Evolutionary conservation across 2,797 vertebrate species (phyloP).

Genomic region (Sebastes kiyomatsui): DNA sequence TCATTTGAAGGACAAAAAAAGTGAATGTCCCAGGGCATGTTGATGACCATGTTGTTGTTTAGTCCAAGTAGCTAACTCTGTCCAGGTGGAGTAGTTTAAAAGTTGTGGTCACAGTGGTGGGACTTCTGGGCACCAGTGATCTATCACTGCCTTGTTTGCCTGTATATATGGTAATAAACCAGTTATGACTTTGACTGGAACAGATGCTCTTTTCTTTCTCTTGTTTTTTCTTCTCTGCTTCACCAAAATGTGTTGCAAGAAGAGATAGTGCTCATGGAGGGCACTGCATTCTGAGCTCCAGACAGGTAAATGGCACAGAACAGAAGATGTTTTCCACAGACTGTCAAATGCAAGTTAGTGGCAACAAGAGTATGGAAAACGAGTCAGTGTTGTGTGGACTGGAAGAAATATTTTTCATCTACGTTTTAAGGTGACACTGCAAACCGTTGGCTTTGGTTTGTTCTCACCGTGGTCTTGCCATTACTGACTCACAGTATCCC

Average conservation of each 20-base stretch:
- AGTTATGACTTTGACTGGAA: conserved; percentile 59
- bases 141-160: conserved; percentile 56
- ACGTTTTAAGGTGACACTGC: conserved; percentile 58
- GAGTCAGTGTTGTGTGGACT: background rate
- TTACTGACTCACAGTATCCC: conserved; percentile 71
- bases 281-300: background rate
- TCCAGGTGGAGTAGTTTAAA: conserved; percentile 74
- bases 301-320: background rate
- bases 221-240: background rate
- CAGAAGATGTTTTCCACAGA: background rate
- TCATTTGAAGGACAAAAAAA: background rate
- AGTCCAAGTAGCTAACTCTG: conserved; percentile 55
- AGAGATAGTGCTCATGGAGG: background rate
- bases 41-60: conserved; percentile 58
- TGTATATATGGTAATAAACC: conserved; percentile 42
- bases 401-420: conserved; percentile 3
- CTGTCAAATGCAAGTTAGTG: background rate
- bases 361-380: conserved; percentile 19
- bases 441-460: conserved; percentile 59
- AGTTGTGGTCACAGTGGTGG: conserved; percentile 74
- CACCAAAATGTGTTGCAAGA: conserved; percentile 33
- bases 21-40: conserved; percentile 34
- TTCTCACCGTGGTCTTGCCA: conserved; percentile 58
- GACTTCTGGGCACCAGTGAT: conserved; percentile 76
- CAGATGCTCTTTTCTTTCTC: conserved; percentile 14